Evolutionary conservation across 2,888 invertebrate genomes (phyloP), one percentile per base, ranked within the genome.

Genomic region (Carabus problematicus): DNA sequence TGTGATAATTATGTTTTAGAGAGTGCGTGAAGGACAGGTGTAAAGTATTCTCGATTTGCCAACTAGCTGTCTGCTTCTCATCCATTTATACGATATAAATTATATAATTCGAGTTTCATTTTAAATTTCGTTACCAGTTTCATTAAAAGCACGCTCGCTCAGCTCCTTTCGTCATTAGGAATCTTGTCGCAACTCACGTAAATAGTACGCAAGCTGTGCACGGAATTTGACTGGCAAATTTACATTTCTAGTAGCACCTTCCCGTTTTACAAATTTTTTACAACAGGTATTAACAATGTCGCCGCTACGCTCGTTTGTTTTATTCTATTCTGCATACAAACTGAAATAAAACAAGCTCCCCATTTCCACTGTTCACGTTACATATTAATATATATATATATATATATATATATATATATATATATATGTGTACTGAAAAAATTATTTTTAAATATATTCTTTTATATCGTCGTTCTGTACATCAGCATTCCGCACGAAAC

Each of bases 171-270:
- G 67, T 67, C 67, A 67, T 67, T 67, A 67, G 54, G 67, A 67
- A 67, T 67, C 67, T 67, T 67, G 67, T 67, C 67, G 67, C 67
- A 67, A 67, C 60, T 60, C 67, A 67, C 67, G 67, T 67, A 67
- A 67, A 67, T 67, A 60, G 67, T 67, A 60, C 60, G 42, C 67
- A 67, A 67, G 67, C 67, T 67, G 67, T 67, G 67, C 67, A 43
- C 54, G 52, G 67, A 67, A 67, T 67, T 67, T 67, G 67, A 67
- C 67, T 67, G 54, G 52, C 59, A 58, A 67, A 67, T 67, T 67
- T 67, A 67, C 52, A 67, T 60, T 67, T 67, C 43, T 43, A 60
- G 58, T 52, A 41, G 59, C 67, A 67, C 67, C 52, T 59, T 60
- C 67, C 41, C 60, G 67, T 67, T 67, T 67, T 60, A 67, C 67